These are phyloP conservation scores for Podarcis cretensis DNA, from an alignment of 2,113 vertebrate genomes.

Conservation along the genomic window DNA sequence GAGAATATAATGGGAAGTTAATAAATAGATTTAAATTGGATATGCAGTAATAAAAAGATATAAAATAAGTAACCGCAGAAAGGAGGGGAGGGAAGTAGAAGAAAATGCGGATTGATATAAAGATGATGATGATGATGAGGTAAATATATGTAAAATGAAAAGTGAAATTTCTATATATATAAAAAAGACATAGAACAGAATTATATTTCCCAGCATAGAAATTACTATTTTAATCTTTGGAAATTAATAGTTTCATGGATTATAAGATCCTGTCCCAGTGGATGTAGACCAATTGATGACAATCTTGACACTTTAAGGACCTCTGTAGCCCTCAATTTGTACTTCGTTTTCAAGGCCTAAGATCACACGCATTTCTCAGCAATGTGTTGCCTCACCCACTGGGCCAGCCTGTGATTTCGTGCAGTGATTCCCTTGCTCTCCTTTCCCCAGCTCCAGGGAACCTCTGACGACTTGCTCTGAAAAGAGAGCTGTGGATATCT, in stretches of 20 bases:
- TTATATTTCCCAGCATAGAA: conserved; percentile 2
- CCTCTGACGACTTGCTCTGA: background rate
- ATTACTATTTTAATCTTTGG: conserved; percentile 45
- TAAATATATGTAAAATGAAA: too few species aligned
- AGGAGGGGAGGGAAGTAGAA: too few species aligned
- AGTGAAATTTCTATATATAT: too few species aligned
- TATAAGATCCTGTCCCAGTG: conserved; percentile 29
- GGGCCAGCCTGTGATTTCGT: background rate
- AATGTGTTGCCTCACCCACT: fast-evolving
- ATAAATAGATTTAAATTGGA: too few species aligned
- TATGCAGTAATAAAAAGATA: too few species aligned
- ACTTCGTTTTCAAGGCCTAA: conserved; percentile 8
- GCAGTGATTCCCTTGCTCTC: background rate
- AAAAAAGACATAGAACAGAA: background rate
- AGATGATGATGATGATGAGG: too few species aligned
- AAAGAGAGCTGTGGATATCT: background rate
- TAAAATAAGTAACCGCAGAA: too few species aligned
- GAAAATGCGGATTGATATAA: too few species aligned
- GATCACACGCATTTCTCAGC: conserved; percentile 7
- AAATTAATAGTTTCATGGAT: conserved; percentile 61
- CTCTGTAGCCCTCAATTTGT: background rate
- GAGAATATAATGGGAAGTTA: too few species aligned
- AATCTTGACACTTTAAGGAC: conserved; percentile 51
- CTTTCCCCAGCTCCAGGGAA: background rate
- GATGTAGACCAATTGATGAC: conserved; percentile 47